Conservation (phyloP, 2,113 vertebrate genomes). For the Pholis gunnellus region DNA sequence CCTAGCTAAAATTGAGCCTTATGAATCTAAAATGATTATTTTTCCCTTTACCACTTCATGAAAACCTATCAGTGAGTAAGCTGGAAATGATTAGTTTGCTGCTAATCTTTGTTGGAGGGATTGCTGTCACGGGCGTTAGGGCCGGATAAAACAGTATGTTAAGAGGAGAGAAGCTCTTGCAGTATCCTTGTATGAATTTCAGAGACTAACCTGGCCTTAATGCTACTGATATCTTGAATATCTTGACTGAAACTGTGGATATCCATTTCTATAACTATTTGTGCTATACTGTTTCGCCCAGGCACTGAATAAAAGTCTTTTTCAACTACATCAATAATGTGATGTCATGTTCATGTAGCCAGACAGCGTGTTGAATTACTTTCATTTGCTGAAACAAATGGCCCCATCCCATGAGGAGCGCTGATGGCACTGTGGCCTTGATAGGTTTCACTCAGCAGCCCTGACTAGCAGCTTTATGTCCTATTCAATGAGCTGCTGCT, state of each 20-base stretch:
- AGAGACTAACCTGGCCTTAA: conserved; percentile 56
- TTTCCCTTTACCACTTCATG: conserved; percentile 16
- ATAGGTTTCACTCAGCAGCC: conserved; percentile 21
- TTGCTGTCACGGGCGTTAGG: conserved; percentile 30
- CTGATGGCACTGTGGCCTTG: conserved; percentile 34
- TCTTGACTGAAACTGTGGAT: conserved; percentile 70
- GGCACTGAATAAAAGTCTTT: conserved; percentile 86
- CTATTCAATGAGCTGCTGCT: conserved; percentile 53
- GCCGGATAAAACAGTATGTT: conserved; percentile 38
- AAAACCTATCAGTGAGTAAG: conserved; percentile 44
- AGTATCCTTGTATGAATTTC: conserved; percentile 52
- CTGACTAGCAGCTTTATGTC: conserved; percentile 58
- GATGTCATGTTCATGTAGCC: conserved; percentile 13
- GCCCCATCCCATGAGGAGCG: background rate
- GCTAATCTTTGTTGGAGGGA: conserved; percentile 66
- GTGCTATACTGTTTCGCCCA: conserved; percentile 80
- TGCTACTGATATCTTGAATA: conserved; percentile 65
- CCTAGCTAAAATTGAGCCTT: conserved; percentile 29
- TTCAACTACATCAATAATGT: conserved; percentile 66
- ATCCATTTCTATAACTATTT: conserved; percentile 67
- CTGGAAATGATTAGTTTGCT: conserved; percentile 60
- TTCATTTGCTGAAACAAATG: background rate
- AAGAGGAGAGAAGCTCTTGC: conserved; percentile 33
- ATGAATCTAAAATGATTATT: conserved; percentile 24
- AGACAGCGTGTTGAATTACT: background rate